Percentiles rank a stretch among this genome's conserved stretches.
Conservation (phyloP, 2,797 vertebrate genomes). For the Enteromius thamalakanensis region DNA sequence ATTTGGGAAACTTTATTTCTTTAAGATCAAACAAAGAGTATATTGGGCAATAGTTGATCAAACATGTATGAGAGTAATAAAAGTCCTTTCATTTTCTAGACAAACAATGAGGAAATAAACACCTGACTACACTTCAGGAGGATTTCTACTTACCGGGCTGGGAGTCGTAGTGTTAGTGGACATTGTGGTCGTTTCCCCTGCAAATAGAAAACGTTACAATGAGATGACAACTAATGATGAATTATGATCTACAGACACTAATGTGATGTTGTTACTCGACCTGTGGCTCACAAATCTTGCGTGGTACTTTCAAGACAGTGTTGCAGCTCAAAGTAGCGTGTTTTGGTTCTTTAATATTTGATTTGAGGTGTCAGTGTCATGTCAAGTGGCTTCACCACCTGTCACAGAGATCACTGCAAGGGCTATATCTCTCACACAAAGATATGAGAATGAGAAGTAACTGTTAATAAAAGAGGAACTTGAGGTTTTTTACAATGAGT, state of each 20-base stretch:
- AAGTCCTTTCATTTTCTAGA: not conserved
- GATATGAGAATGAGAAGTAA: not conserved
- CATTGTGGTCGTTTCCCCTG: not conserved
- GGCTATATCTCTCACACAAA: not conserved
- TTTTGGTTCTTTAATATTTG: not conserved
- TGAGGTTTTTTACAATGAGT: not conserved
- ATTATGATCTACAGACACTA: not conserved
- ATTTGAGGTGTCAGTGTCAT: not conserved
- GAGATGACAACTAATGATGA: not conserved
- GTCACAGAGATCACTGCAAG: not conserved
- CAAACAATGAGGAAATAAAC: not conserved
- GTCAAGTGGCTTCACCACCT: not conserved
- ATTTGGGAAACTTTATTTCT: not conserved
- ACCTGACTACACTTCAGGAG: not conserved
- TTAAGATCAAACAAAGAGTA: not conserved
- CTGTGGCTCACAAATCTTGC: not conserved
- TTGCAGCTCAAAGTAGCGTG: conserved; percentile 2
- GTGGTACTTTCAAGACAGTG: not conserved
- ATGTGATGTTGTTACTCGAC: not conserved
- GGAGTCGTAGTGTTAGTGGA: not conserved
- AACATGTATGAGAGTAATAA: not conserved
- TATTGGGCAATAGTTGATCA: not conserved
- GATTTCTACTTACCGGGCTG: conserved; percentile 15
- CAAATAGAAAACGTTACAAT: conserved; percentile 4
- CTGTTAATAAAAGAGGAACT: conserved; percentile 6